phyloP scores from a whole-genome alignment of 2,888 invertebrate genomes.

The Fragum fragum region DNA sequence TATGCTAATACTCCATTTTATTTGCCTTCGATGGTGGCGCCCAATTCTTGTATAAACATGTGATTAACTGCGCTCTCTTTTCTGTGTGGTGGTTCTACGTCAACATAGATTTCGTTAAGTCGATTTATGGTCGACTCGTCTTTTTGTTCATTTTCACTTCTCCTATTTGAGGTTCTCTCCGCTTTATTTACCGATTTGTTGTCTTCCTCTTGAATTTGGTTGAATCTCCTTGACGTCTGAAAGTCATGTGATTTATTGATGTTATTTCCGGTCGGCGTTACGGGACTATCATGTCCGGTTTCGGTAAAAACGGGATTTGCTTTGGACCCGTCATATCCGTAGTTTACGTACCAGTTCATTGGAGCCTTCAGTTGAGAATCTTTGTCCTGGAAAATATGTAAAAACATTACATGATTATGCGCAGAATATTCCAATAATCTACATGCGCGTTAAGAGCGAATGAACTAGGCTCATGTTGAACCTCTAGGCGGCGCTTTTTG shows the following conservation, averaged over 20 bases:
- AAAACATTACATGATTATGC: too few species aligned
- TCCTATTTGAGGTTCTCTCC: neutral
- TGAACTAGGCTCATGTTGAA: too few species aligned
- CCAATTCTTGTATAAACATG: constrained; percentile 25
- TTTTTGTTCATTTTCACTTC: neutral
- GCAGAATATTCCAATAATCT: too few species aligned
- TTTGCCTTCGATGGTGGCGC: constrained; percentile 10
- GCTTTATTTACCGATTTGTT: neutral
- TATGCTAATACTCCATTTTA: neutral
- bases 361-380: constrained; percentile 12
- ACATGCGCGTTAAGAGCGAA: too few species aligned
- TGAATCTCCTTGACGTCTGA: neutral
- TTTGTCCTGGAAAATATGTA: constrained; percentile 16
- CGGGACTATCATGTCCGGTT: constrained; percentile 24
- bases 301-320: constrained; percentile 44
- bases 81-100: constrained; percentile 49
- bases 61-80: neutral
- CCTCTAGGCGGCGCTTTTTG: too few species aligned
- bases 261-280: neutral
- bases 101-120: constrained; percentile 55
- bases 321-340: constrained; percentile 31
- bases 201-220: constrained; percentile 15
- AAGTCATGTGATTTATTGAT: neutral
- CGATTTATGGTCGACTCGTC: constrained; percentile 31
- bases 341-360: constrained; percentile 20